phyloP scores from a whole-genome alignment of 2,113 vertebrate species.

The Vulpes ferrilata region DNA sequence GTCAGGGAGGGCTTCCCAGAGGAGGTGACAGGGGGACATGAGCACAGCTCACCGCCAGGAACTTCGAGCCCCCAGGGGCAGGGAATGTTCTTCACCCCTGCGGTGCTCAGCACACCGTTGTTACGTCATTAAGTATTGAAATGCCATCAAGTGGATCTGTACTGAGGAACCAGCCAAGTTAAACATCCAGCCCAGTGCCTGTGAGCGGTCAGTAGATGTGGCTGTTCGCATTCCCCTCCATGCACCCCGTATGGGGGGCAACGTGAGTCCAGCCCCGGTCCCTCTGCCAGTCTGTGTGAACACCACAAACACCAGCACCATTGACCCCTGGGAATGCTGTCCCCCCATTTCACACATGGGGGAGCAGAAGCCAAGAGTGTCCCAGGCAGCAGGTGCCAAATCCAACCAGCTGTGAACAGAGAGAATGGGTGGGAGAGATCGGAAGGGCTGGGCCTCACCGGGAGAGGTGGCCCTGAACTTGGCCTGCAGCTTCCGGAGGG shows the following conservation, averaged over 20 bases:
- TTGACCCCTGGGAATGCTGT: too few species aligned
- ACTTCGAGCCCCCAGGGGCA: neutral
- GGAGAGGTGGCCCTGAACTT: neutral
- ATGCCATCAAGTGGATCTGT: neutral
- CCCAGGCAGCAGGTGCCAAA: accelerated
- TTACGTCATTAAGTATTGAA: too few species aligned
- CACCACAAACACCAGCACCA: accelerated
- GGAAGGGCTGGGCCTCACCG: neutral
- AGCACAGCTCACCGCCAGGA: neutral
- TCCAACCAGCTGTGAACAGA: accelerated
- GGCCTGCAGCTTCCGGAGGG: neutral
- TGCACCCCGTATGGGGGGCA: accelerated
- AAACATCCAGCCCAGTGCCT: too few species aligned
- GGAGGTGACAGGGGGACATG: accelerated
- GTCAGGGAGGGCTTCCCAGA: neutral
- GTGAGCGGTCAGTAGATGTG: too few species aligned
- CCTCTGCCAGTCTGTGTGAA: neutral
- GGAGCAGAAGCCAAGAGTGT: neutral
- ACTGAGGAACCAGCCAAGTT: neutral
- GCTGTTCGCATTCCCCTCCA: neutral
- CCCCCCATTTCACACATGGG: neutral
- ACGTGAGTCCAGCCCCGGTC: accelerated
- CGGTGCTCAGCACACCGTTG: accelerated
- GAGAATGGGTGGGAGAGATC: neutral
- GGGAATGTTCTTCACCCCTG: accelerated